Conservation (phyloP, 2,888 invertebrate species). For the Phytoseiulus persimilis region DNA sequence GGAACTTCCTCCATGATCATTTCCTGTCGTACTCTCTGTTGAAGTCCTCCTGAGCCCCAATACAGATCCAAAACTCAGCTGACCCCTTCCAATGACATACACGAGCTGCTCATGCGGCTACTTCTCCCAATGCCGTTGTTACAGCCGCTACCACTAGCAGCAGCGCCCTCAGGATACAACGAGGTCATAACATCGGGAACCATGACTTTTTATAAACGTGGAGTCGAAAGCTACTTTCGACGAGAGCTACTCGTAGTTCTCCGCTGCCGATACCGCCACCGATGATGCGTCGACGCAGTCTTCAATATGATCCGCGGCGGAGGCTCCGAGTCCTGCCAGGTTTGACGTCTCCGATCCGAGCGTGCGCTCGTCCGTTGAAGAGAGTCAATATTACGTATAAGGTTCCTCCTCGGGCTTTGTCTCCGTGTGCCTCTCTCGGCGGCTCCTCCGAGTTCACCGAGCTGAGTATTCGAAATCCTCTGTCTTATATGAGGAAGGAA, state of each 20-base stretch:
- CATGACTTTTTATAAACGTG: not conserved
- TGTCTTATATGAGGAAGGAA: not conserved
- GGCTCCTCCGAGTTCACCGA: not conserved
- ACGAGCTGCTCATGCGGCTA: not conserved
- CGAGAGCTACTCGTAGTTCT: not conserved
- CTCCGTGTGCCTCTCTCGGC: not conserved
- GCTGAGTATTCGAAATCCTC: not conserved
- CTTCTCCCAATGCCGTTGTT: not conserved
- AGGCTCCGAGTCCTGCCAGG: not conserved
- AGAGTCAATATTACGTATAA: not conserved
- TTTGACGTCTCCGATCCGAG: not conserved
- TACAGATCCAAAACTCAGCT: not conserved
- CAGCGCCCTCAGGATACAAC: not conserved
- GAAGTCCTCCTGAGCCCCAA: not conserved
- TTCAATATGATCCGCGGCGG: not conserved
- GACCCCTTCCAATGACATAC: not conserved
- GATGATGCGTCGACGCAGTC: not conserved
- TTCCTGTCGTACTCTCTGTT: not conserved
- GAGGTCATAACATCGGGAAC: not conserved
- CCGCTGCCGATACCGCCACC: not conserved
- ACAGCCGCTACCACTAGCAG: not conserved
- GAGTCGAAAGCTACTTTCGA: not conserved
- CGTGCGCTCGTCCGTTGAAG: not conserved
- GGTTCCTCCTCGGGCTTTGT: not conserved
- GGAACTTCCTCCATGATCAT: not conserved